Percentiles rank a stretch among this genome's conserved stretches.
phyloP scores from a whole-genome alignment of 2,797 vertebrate species.

The Chaetodon trifasciatus region DNA sequence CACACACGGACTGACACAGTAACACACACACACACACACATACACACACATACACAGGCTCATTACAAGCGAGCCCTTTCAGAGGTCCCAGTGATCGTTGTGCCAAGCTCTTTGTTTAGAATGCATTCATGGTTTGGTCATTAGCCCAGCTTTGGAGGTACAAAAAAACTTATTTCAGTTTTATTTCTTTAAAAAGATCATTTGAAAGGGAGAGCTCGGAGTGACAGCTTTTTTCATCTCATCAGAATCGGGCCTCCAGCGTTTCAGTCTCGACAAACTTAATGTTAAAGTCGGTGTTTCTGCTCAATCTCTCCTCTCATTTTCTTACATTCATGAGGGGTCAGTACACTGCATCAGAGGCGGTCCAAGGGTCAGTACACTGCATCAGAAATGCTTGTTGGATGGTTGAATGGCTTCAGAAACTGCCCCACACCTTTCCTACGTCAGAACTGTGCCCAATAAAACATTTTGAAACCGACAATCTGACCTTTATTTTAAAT shows the following conservation, averaged over 20 bases:
- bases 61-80: slow-evolving; percentile 66
- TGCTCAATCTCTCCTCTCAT: not conserved
- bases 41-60: slow-evolving; percentile 45
- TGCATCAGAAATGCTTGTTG: not conserved
- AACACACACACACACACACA: slow-evolving; percentile 60
- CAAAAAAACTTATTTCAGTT: slow-evolving; percentile 30
- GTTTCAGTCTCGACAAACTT: not conserved
- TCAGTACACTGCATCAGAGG: not conserved
- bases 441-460: no score
- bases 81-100: slow-evolving; percentile 40
- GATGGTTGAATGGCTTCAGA: not conserved
- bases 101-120: slow-evolving; percentile 75
- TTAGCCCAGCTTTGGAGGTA: slow-evolving; percentile 55
- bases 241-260: slow-evolving; percentile 6
- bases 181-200: slow-evolving; percentile 22
- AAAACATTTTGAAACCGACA: not conserved
- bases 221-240: slow-evolving; percentile 10
- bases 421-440: not conserved
- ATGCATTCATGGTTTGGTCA: slow-evolving; percentile 63
- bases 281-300: not conserved
- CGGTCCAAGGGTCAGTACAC: no score
- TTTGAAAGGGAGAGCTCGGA: not conserved
- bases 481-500: not conserved
- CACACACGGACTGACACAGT: slow-evolving; percentile 58
- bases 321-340: not conserved